Evolutionary conservation across 1,140 invertebrate species (phyloP).

Genomic region (Rhyacophila brunnea): DNA sequence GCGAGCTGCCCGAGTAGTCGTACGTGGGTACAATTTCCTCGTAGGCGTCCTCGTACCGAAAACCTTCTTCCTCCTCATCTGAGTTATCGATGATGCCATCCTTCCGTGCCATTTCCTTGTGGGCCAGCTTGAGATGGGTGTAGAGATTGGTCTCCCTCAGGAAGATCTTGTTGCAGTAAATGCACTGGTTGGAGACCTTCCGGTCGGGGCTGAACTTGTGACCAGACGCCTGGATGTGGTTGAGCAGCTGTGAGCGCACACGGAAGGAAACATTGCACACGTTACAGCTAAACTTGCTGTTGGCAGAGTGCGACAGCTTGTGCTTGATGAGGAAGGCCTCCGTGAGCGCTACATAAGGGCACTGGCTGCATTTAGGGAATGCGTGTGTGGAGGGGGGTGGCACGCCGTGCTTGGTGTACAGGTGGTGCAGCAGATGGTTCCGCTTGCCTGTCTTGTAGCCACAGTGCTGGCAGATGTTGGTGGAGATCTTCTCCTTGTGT

Average conservation of each 20-base stretch:
- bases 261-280: slow-evolving; percentile 56
- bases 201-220: slow-evolving; percentile 55
- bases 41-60: slow-evolving; percentile 38
- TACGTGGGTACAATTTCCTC: slow-evolving; percentile 41
- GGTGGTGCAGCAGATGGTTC: slow-evolving; percentile 75
- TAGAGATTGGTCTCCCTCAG: slow-evolving; percentile 64
- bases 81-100: slow-evolving; percentile 65
- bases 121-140: slow-evolving; percentile 63
- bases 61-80: slow-evolving; percentile 51
- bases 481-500: slow-evolving; percentile 77
- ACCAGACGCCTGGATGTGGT: slow-evolving; percentile 57
- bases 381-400: slow-evolving; percentile 66
- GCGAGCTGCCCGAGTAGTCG: slow-evolving; percentile 22
- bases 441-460: slow-evolving; percentile 74
- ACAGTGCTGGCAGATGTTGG: slow-evolving; percentile 80
- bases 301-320: slow-evolving; percentile 56
- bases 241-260: slow-evolving; percentile 48
- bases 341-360: slow-evolving; percentile 71
- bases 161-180: slow-evolving; percentile 67
- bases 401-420: slow-evolving; percentile 77
- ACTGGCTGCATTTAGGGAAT: slow-evolving; percentile 76
- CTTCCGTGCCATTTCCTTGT: slow-evolving; percentile 58
- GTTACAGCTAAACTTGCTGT: slow-evolving; percentile 46
- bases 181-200: slow-evolving; percentile 59
- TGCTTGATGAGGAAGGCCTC: slow-evolving; percentile 67